These are phyloP conservation scores for Tetragnatha montana DNA, from an alignment of 2,888 invertebrate species.

Conservation along the genomic window DNA sequence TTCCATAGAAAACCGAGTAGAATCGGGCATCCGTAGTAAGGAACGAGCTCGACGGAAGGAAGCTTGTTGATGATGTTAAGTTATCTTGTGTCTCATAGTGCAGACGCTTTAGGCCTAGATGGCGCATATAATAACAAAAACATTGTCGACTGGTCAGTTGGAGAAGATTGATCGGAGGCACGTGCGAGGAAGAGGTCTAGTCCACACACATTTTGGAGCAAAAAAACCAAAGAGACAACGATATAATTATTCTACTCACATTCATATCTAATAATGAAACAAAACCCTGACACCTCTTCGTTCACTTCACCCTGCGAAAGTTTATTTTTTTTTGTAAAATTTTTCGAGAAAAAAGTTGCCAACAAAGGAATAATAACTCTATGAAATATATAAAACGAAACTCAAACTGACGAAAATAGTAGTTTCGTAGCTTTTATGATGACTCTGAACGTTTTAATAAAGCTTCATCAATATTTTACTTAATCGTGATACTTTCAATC, in stretches of 20 bases:
- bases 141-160: constrained; percentile 1
- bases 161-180: constrained; percentile 14
- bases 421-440: neutral
- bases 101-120: constrained; percentile 63
- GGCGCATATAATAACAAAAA: constrained; percentile 40
- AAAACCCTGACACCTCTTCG: constrained; percentile 70
- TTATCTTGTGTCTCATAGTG: constrained; percentile 52
- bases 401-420: constrained; percentile 20
- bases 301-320: constrained; percentile 55
- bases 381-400: constrained; percentile 12
- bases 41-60: constrained; percentile 27
- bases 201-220: constrained; percentile 14
- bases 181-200: neutral
- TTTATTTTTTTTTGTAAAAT: constrained; percentile 54
- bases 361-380: constrained; percentile 10
- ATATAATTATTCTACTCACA: constrained; percentile 59
- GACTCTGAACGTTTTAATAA: neutral
- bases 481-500: too few species aligned
- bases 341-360: constrained; percentile 29
- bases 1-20: constrained; percentile 65
- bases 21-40: constrained; percentile 65
- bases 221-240: constrained; percentile 25
- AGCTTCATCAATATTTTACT: neutral
- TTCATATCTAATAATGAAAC: constrained; percentile 50
- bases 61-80: constrained; percentile 12